Evolutionary conservation across 2,888 invertebrate genomes (phyloP).

Genomic region (Troides oblongomaculatus): DNA sequence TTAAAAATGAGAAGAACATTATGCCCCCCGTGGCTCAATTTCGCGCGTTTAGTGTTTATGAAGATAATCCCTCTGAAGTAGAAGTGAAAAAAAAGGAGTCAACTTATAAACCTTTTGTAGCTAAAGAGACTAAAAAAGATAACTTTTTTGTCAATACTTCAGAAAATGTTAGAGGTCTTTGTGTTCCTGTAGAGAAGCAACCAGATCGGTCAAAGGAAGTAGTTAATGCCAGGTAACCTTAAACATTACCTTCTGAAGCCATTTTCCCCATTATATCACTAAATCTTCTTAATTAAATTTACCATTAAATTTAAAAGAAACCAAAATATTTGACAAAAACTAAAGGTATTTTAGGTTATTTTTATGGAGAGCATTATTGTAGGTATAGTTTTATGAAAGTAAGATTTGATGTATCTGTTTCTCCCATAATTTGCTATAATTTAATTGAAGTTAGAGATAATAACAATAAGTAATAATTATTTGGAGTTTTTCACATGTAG

Average conservation of each 20-base stretch:
- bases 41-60: conserved; percentile 88
- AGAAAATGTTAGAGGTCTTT: conserved; percentile 62
- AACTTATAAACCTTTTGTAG: conserved; percentile 66
- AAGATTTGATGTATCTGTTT: background rate
- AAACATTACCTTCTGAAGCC: background rate
- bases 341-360: background rate
- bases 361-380: background rate
- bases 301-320: background rate
- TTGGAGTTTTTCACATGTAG: background rate
- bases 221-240: conserved; percentile 49
- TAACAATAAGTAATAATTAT: no score
- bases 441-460: no score
- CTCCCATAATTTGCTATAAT: no score
- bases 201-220: conserved; percentile 57
- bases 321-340: background rate
- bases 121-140: conserved; percentile 64
- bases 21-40: conserved; percentile 84
- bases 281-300: background rate
- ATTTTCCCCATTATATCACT: background rate
- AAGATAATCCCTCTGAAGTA: conserved; percentile 78
- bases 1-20: conserved; percentile 75
- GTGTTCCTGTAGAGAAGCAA: conserved; percentile 61
- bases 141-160: conserved; percentile 57
- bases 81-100: conserved; percentile 70
- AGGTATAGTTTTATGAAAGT: background rate